Conservation (phyloP, 2,113 vertebrate genomes). For the Oxyruncus cristatus region DNA sequence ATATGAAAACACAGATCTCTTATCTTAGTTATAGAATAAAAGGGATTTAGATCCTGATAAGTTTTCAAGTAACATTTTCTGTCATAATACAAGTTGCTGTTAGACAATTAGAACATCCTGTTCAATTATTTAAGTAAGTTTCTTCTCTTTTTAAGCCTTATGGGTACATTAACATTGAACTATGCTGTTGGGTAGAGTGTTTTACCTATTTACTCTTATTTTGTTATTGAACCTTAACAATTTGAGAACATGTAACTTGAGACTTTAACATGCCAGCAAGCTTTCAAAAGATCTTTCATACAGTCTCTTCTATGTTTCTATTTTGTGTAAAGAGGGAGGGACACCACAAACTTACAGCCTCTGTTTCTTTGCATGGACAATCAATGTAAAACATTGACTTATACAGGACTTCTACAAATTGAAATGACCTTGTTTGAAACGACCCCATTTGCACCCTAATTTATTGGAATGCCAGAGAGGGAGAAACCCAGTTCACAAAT, state of each 20-base stretch:
- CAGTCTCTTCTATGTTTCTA: background rate
- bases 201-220: background rate
- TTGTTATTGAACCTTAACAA: background rate
- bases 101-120: background rate
- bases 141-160: background rate
- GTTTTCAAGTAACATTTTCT: background rate
- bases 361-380: background rate
- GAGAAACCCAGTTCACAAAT: background rate
- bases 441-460: background rate
- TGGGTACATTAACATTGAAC: background rate
- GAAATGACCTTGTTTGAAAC: background rate
- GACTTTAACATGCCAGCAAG: background rate
- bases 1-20: background rate
- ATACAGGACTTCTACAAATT: background rate
- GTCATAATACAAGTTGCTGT: background rate
- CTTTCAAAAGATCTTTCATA: background rate
- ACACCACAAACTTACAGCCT: background rate
- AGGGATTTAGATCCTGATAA: background rate
- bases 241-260: background rate
- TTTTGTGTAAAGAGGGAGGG: background rate
- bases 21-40: background rate
- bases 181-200: background rate
- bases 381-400: background rate
- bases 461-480: background rate
- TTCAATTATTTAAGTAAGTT: background rate